A percentile compares a stretch with the other conserved stretches of the same genome.
phyloP scores from a whole-genome alignment of 2,888 invertebrate species.

The Temnothorax unifasciatus region DNA sequence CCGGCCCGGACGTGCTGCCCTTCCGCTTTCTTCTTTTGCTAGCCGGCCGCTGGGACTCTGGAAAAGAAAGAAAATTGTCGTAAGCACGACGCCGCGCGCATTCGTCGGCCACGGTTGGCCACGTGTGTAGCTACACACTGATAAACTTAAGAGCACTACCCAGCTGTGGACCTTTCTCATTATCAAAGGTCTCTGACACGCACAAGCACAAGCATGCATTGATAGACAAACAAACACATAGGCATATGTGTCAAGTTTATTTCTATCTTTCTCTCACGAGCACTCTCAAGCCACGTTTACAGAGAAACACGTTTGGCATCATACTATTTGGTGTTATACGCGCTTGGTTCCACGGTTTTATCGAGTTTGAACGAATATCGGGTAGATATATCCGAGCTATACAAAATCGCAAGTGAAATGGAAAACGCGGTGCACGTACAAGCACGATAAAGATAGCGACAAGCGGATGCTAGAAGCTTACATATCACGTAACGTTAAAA shows the following conservation, averaged over 20 bases:
- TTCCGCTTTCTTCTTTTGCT: constrained; percentile 99
- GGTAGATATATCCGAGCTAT: neutral
- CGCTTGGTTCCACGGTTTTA: constrained; percentile 78
- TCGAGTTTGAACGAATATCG: constrained; percentile 71
- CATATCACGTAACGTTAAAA: constrained; percentile 36
- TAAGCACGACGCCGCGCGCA: constrained; percentile 32
- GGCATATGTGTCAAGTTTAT: constrained; percentile 47
- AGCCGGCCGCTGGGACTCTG: constrained; percentile 97
- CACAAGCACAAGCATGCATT: constrained; percentile 80
- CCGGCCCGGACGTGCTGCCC: constrained; percentile 95
- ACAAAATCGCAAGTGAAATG: constrained; percentile 56
- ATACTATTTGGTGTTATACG: constrained; percentile 71
- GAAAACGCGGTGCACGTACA: constrained; percentile 76
- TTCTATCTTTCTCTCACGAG: constrained; percentile 47
- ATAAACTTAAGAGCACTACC: constrained; percentile 81
- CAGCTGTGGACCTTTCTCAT: constrained; percentile 86
- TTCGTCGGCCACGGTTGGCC: constrained; percentile 58
- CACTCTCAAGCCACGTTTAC: constrained; percentile 74
- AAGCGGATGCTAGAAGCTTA: constrained; percentile 53
- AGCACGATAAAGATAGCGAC: constrained; percentile 78
- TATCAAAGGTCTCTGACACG: constrained; percentile 85
- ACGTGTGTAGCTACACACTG: constrained; percentile 72
- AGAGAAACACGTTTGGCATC: constrained; percentile 74
- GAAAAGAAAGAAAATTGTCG: constrained; percentile 70
- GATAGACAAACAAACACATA: constrained; percentile 77